Base-by-base conservation (phyloP, 2,797 vertebrate genomes). In the Syngnathus rostellatus region DNA sequence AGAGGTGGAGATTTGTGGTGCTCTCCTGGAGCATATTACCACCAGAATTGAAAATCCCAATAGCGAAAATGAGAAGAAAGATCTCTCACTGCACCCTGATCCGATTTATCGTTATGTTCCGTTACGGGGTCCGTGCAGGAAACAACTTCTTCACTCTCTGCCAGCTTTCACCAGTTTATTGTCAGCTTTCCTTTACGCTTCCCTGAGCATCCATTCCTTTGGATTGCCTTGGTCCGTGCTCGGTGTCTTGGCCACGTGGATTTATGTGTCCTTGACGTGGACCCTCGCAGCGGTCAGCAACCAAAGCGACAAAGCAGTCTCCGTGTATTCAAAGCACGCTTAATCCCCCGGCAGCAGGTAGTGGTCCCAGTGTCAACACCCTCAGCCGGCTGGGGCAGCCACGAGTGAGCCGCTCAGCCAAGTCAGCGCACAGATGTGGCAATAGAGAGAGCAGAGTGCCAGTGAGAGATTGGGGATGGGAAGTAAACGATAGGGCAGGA, bases 291-390 rank as follows among this genome's bases (percentile, higher is more conserved):
- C 86, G 81, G 80, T 66, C 39, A 68, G 74, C 82, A 80, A 80
- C 77, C 78, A 84, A 87, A 86, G 83, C 80, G 83, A 81, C 73
- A 84, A 78, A 86, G 80, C 67, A 79, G 70, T 62, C 83, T 80
- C 62, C 45, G 65, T 68, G 77, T 83, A 75, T 83, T 85, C 83
- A 76, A 72, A 69, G 81, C 75, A 73, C 51, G 68, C 70, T 78
- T 82, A 86, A 85, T 83, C 85, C 86, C 81, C 71, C 70, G 85
- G 84, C 86, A 86, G 85, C 87, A 87, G 87, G 87, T 88, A 86
- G 79, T 62, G 80, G 82, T 88, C 85, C 80, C 74, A 14, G 79
- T 85, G 85, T 89, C 85, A 86, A 75, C 51, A 73, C 71, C 63
- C 82, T 76, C 83, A 71, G 69, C 72, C 82, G 63, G 77, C 77